Base-by-base conservation (phyloP, 2,888 invertebrate species). In the Tricholauxania praeusta region DNA sequence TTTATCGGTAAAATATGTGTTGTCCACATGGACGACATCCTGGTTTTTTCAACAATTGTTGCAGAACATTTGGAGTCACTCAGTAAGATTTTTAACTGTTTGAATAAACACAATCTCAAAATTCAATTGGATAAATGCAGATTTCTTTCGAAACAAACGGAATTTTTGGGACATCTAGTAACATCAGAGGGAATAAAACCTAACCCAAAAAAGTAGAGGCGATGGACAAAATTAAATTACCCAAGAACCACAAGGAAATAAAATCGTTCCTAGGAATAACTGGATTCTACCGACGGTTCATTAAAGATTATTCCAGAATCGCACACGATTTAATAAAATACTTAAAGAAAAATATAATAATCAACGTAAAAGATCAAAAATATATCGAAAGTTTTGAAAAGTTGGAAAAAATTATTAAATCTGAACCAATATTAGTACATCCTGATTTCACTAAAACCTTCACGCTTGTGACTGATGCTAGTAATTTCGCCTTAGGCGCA, bases 71-170 rank as follows among this genome's bases (percentile, higher is more conserved):
- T 75, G 6, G 22, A 22, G 3, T 57, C 51, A 32, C 15, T 74
- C 12, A 51, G 52, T 52, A 75, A 71, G 57, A 74, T 77, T 52
- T 68, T 77, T 12, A 10, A 28, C 39, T 64, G 15, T 60, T 65
- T 77, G 47, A 28, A 39, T 19, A 51, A 76, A 48, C 53, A 48
- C 12, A 71, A 69, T 15, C 48, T 75, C 51, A 75, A 75, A 65
- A 63, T 77, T 19, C 75, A 76, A 66, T 22, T 73, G 12, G 68
- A 76, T 17, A 76, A 77, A 73, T 75, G 73, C 49, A 66, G 22
- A n/a, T 75, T 77, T 60, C 57, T 75, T 14, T 47, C 17, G 3
- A 74, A 70, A 63, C 57, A 74, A 49, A 77, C 75, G 1, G 65
- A 74, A 64, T 77, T 53, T 32, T 67, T 74, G 17, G 75, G 78